Base-by-base conservation (phyloP, 64 coral and sea anemone species). In the Montipora cactus region DNA sequence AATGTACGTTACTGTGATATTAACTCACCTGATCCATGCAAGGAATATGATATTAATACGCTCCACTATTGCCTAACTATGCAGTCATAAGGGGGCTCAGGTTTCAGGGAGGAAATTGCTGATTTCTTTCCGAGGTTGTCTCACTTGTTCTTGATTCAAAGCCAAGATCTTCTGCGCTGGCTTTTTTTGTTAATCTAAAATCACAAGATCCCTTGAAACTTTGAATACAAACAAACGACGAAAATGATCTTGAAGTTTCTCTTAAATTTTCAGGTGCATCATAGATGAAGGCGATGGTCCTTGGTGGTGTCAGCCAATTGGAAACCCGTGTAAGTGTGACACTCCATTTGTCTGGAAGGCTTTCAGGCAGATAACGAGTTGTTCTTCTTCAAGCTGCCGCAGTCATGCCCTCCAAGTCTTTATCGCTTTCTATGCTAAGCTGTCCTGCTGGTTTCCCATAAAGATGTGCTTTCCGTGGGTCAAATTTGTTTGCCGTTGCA, bases 281-380 rank as follows among this genome's bases (percentile, higher is more conserved):
- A 9, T 81, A 12, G 23, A 90, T 50, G 16, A 45, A 7, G 89
- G 76, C 9, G 9, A 50, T 23, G 77, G 61, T 70, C 89, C 67
- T 16, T 58, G 49, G 78, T 91, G 89, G 79, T 91, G 89, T 49
- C 49, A 44, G 18, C 89, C 89, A 47, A 4, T 81, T 44, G 89
- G 89, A 21, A 91, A 91, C 81, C 89, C 59, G 5, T 91, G 89
- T 47, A 81, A 67, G 7, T 91, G 89, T 82, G 89, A 91, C 51
- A 81, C n/a, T 19, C 78, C 77, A 9, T 81, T 81, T 49, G 79
- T 91, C 6, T 81, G 89, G 89, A 44, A 12, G 19, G 62, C 48
- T 67, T 50, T 37, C 78, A 19, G 44, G 12, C 23, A 90, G 14
- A 90, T 74, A 1, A 55, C 2, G 1, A 22, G 10, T 4, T 91